A percentile compares a stretch with the other conserved stretches of the same genome.
Evolutionary conservation across 2,113 vertebrate species (phyloP).

Genomic region (Potamarius usumacintae): DNA sequence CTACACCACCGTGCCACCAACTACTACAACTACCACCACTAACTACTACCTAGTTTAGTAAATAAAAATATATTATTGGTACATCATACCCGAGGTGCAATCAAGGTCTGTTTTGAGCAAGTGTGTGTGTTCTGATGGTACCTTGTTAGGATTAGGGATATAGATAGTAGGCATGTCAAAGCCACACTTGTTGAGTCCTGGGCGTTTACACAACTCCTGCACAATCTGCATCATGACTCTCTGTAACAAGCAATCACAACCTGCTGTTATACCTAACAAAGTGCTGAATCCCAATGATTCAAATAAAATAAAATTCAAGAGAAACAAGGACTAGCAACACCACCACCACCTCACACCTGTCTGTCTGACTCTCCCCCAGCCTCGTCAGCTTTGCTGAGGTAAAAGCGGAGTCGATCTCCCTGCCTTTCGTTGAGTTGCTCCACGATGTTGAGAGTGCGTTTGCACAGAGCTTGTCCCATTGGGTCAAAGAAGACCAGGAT

Average conservation of each 20-base stretch:
- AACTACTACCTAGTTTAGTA: not conserved
- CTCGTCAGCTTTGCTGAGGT: slow-evolving; percentile 80
- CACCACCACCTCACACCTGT: slow-evolving; percentile 60
- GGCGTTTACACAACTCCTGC: slow-evolving; percentile 79
- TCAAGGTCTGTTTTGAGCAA: not conserved
- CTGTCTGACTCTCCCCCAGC: slow-evolving; percentile 75
- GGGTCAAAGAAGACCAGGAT: slow-evolving; percentile 81
- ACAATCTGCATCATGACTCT: slow-evolving; percentile 85
- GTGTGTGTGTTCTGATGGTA: slow-evolving; percentile 35
- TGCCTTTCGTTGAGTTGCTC: slow-evolving; percentile 77
- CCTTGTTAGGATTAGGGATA: slow-evolving; percentile 78
- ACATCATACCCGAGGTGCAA: too few relatives aligned
- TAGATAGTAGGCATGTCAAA: slow-evolving; percentile 83
- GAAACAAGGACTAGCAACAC: too few relatives aligned
- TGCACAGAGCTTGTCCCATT: slow-evolving; percentile 80
- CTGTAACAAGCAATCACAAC: slow-evolving; percentile 52
- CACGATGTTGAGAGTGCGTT: slow-evolving; percentile 78
- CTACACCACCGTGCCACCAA: too few relatives aligned
- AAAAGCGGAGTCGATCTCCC: slow-evolving; percentile 75
- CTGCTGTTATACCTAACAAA: not conserved
- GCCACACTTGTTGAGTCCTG: slow-evolving; percentile 80
- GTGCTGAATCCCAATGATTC: not conserved
- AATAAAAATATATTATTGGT: not conserved
- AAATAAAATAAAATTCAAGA: not conserved
- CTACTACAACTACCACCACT: not conserved